Conservation (phyloP, 2,797 vertebrate species). For the Poeciliopsis presidionis region DNA sequence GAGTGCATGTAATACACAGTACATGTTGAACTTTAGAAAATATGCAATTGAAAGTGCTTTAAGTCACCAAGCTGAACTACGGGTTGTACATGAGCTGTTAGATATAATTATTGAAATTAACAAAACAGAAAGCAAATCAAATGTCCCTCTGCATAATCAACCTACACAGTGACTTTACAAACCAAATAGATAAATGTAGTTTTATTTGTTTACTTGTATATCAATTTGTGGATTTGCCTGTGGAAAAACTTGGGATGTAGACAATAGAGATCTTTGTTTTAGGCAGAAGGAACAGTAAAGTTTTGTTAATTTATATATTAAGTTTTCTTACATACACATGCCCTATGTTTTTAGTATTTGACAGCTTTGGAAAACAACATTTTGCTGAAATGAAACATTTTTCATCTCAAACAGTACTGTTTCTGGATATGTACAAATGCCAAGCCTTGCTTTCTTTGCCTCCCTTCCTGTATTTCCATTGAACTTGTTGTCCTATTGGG, state of each 20-base stretch:
- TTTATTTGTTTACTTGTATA: neutral
- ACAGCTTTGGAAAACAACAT: neutral
- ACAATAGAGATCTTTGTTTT: neutral
- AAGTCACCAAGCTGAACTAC: neutral
- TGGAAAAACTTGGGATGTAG: neutral
- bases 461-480: constrained; percentile 15
- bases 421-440: constrained; percentile 6
- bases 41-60: neutral
- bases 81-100: neutral
- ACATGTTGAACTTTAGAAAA: neutral
- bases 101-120: neutral
- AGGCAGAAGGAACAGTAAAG: neutral
- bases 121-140: neutral
- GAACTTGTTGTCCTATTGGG: constrained; percentile 35
- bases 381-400: constrained; percentile 4
- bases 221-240: neutral
- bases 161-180: neutral
- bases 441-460: neutral
- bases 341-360: neutral
- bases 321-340: neutral
- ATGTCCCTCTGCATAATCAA: neutral
- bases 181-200: neutral
- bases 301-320: neutral
- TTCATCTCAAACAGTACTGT: neutral
- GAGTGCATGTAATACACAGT: neutral